Conservation (phyloP, 2,888 invertebrate species). For the Diarsia dahlii region DNA sequence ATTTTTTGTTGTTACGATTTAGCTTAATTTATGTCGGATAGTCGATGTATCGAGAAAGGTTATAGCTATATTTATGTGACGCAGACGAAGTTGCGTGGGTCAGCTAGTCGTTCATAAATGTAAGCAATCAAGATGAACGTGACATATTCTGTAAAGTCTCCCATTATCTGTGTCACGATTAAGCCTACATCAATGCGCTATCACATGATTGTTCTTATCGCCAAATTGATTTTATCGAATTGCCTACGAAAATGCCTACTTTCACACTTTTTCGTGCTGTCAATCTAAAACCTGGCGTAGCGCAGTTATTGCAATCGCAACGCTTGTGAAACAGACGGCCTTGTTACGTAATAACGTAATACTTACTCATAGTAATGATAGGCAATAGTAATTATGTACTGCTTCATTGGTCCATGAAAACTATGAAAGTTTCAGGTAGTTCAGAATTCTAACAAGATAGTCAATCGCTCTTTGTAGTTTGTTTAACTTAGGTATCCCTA, state of each 20-base stretch:
- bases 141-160: conserved; percentile 13
- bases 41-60: too few species aligned
- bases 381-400: conserved; percentile 51
- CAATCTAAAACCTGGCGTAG: conserved; percentile 38
- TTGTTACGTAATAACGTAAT: conserved; percentile 60
- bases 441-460: background rate
- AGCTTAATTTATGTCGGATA: too few species aligned
- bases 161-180: conserved; percentile 40
- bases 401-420: conserved; percentile 34
- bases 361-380: conserved; percentile 60
- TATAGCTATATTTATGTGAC: too few species aligned
- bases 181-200: conserved; percentile 50
- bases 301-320: conserved; percentile 42
- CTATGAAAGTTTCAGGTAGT: background rate
- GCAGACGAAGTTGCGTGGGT: too few species aligned
- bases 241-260: conserved; percentile 41
- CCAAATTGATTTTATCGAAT: conserved; percentile 34
- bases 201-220: conserved; percentile 51
- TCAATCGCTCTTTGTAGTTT: background rate
- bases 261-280: conserved; percentile 49
- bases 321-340: conserved; percentile 54
- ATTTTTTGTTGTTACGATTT: too few species aligned
- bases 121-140: conserved; percentile 50
- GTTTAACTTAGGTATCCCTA: background rate
- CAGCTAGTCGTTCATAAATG: conserved; percentile 15